Base-by-base conservation (phyloP, 2,888 invertebrate species). In the Eupithecia inturbata region DNA sequence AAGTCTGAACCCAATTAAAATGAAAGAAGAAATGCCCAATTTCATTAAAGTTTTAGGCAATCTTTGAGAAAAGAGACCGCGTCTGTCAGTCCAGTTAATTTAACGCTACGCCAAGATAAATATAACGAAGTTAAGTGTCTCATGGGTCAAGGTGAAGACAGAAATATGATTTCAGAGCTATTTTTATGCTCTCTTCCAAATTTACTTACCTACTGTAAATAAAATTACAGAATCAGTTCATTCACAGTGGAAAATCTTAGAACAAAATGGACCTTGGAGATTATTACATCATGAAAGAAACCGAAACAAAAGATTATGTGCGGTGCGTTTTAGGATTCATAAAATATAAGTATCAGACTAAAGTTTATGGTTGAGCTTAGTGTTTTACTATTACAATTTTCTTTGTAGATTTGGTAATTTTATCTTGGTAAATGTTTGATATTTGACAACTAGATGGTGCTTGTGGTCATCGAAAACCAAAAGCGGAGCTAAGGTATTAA, bases 161-260 rank as follows among this genome's bases (percentile, higher is more conserved):
- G 9, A 36, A 64, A 64, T 64, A 64, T 36, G 10, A n/a, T 36
- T 36, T 10, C 63, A 36, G 63, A 64, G n/a, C 33, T 31, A 63
- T 63, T 63, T 64, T 36, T 22, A 36, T 33, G 10, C 4, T 64
- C 19, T 62, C 31, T 62, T 64, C 26, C 26, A 5, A 10, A 33
- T 64, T 10, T 36, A 36, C n/a, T 53, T 53, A 36, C n/a, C 26
- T 53, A 12, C 31, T 64, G n/a, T 33, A 9, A 5, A 28, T 28
- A 62, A 31, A 22, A 64, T 64, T 22, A 36, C 14, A 16, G 22
- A 12, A 14, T 39, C 0, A 14, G 16, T 41, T 66, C 7, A 66
- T 64, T 64, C 39, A 39, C 22, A 26, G 5, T n/a, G 63, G 16
- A 33, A 33, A 33, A 10, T 63, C 16, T 60, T 60, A 16, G 62